Evolutionary conservation across 1,140 invertebrate genomes (phyloP), one percentile per base, ranked within the genome.

Genomic region (Sesamia nonagrioides): DNA sequence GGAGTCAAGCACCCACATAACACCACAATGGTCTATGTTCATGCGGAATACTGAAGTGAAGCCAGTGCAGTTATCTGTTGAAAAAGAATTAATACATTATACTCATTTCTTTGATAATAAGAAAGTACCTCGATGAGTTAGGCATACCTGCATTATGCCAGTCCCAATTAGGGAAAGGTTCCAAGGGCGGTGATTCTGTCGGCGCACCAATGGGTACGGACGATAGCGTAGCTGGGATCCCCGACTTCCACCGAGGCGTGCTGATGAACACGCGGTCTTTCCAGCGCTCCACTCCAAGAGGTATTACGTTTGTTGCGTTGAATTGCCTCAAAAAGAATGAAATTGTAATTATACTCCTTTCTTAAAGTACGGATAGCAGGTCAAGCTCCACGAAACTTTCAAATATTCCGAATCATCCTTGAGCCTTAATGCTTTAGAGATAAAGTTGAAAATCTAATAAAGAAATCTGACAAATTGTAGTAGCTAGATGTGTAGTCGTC

Each of bases 171-270:
- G 97, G 97, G 92, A 97, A 98, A 0, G 97, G 97, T 15, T 82
- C 91, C 17, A 98, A 87, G 40, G 95, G 92, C 0, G 97, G 97
- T 58, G 96, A 97, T 21, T 96, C 95, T 3, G 88, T 91, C 13
- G 95, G 90, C 0, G 90, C 91, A 0, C 95, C 90, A 0, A 96
- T 94, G 5, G 95, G 92, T 73, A 95, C 91, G 0, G 95, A 92
- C 0, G 96, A 96, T 40, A 98, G 89, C 0, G 97, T 97, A 1
- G 96, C 97, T 82, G 96, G 98, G 58, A 97, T 96, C 58, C 97
- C 98, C 88, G 88, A 96, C 95, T 97, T 99, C 99, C 96, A 99
- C 87, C 96, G 98, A 83, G 96, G 97, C 33, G 97, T 95, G 42
- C 96, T 97, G 0, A 97, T 90, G 82, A 97, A 98, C 2, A 97